These are phyloP conservation scores for Caenorhabditis wallacei DNA, from an alignment of 2,888 invertebrate genomes.

Conservation along the genomic window DNA sequence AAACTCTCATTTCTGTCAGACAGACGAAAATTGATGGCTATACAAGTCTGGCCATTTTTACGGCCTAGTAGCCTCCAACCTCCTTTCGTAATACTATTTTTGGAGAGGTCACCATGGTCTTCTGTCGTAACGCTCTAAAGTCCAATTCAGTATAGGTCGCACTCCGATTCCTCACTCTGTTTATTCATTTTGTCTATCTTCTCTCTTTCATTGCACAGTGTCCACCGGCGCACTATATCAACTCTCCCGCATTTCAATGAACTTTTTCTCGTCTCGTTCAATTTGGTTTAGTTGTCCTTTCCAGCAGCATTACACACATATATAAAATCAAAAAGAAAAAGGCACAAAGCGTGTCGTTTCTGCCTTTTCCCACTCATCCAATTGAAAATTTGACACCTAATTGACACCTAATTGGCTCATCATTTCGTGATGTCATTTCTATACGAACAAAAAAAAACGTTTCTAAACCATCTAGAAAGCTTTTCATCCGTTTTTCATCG, in stretches of 20 bases:
- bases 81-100: conserved; percentile 12
- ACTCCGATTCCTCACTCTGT: conserved; percentile 48
- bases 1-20: conserved; percentile 6
- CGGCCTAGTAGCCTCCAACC: conserved; percentile 13
- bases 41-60: conserved; percentile 23
- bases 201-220: conserved; percentile 19
- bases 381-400: conserved; percentile 15
- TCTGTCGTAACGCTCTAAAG: not conserved
- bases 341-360: not conserved
- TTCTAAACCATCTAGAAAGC: conserved; percentile 2
- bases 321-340: conserved; percentile 1
- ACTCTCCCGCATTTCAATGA: conserved; percentile 51
- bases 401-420: conserved; percentile 3
- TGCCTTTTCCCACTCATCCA: conserved; percentile 19
- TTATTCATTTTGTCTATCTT: conserved; percentile 60
- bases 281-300: conserved; percentile 30
- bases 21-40: conserved; percentile 28
- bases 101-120: conserved; percentile 16
- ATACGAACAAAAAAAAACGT: not conserved
- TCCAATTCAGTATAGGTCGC: conserved; percentile 17
- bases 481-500: not conserved
- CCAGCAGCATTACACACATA: conserved; percentile 29
- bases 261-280: conserved; percentile 33
- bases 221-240: conserved; percentile 51
- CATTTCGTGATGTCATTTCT: too few species aligned